A percentile compares a stretch with the other conserved stretches of the same genome.
Evolutionary conservation across 2,797 vertebrate species (phyloP).

Genomic region (Mus minutoides): DNA sequence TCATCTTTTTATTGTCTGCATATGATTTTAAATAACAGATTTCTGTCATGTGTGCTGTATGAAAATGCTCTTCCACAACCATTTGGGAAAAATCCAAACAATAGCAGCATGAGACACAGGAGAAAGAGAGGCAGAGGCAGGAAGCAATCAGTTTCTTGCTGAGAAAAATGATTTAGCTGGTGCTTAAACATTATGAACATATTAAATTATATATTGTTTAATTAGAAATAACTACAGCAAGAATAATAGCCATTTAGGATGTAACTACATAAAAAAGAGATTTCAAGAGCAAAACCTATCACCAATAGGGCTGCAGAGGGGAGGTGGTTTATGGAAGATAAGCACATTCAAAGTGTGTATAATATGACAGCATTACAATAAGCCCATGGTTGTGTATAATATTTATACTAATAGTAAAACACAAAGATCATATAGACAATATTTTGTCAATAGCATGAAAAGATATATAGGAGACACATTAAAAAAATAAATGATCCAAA

Average conservation of each 20-base stretch:
- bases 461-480: neutral
- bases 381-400: neutral
- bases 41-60: neutral
- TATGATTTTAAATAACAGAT: neutral
- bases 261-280: neutral
- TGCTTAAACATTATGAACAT: conserved; percentile 1
- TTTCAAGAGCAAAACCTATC: neutral
- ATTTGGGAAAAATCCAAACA: neutral
- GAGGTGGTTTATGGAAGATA: neutral
- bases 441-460: neutral
- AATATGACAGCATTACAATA: neutral
- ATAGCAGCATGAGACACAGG: neutral
- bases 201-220: conserved; percentile 24
- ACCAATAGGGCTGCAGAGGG: neutral
- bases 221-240: conserved; percentile 15
- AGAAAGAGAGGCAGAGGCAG: neutral
- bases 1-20: neutral
- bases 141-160: neutral
- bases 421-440: neutral
- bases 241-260: neutral
- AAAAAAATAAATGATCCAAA: conserved; percentile 27
- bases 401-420: neutral
- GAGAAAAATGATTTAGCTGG: neutral
- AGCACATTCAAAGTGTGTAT: neutral
- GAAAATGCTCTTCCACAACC: neutral